Evolutionary conservation across 2,797 vertebrate genomes (phyloP), one percentile per base, ranked within the genome.

Genomic region (Gallinago nigripennis): DNA sequence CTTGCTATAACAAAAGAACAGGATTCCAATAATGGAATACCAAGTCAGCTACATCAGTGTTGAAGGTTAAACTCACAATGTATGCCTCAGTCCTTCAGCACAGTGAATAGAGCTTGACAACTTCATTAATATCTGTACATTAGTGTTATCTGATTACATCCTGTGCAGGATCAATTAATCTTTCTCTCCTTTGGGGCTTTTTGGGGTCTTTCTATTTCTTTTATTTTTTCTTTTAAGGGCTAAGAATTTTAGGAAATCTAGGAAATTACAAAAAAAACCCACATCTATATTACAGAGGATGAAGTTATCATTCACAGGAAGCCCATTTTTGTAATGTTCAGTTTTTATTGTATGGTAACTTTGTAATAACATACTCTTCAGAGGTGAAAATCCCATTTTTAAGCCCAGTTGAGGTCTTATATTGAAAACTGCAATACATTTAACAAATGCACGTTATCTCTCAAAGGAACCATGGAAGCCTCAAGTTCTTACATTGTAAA

Each of bases 351-450:
- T 57, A 93, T 33, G n/a, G 12, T 70, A 94, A 92, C 64, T 86
- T 89, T 77, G 66, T 25, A 92, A 78, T 86, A 94, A 95, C 63
- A 35, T 41, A 89, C 37, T 95, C 96, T 95, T 86, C 51, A 83
- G 81, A 88, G 88, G 33, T 86, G 69, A 91, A 94, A 95, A 96
- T 86, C 66, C 37, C 31, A 70, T 90, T 90, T 85, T 95, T 94
- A 96, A 96, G 33, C 57, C 54, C 60, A 90, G 60, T 70, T 92
- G 88, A 97, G 57, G 10, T 81, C 84, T 96, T 92, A 76, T 57
- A 88, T 35, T 90, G 81, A 94, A 97, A 95, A 96, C 21, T 53
- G 33, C 80, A 92, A 45, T 89, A 77, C n/a, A 79, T 91, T 86
- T 91, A 95, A 95, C 48, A 60, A 96, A 90, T 50, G 57, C 60